These are phyloP conservation scores for Polydrusus cervinus DNA, from an alignment of 2,888 invertebrate genomes.

Conservation along the genomic window DNA sequence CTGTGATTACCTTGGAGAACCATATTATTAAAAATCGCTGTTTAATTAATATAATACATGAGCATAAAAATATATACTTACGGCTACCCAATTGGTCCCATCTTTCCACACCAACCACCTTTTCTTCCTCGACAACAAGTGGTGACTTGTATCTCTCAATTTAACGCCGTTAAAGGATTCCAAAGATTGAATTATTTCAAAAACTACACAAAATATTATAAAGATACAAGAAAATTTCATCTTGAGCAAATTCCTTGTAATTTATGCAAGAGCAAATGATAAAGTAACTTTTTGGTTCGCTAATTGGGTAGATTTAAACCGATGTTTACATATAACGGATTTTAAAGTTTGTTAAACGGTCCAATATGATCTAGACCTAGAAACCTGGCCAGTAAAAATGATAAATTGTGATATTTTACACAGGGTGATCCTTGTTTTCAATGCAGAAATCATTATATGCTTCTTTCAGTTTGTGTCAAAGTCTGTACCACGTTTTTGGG, in stretches of 20 bases:
- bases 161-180: neutral
- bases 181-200: neutral
- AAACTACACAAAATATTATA: neutral
- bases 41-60: neutral
- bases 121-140: slow-evolving; percentile 69
- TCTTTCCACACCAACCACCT: slow-evolving; percentile 76
- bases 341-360: neutral
- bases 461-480: too few relatives aligned
- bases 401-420: too few relatives aligned
- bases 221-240: neutral
- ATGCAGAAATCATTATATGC: too few relatives aligned
- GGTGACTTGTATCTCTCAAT: slow-evolving; percentile 59
- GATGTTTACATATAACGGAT: slow-evolving; percentile 7
- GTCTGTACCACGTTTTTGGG: too few relatives aligned
- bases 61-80: slow-evolving; percentile 63
- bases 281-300: neutral
- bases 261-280: too few relatives aligned
- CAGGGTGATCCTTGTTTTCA: too few relatives aligned
- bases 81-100: slow-evolving; percentile 77
- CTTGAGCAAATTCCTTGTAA: neutral
- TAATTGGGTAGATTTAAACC: neutral
- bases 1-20: too few relatives aligned
- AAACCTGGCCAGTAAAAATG: neutral
- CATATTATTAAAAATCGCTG: too few relatives aligned
- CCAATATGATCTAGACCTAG: neutral